Base-by-base conservation (phyloP, 2,113 vertebrate species). In the Dryoscopus gambensis region DNA sequence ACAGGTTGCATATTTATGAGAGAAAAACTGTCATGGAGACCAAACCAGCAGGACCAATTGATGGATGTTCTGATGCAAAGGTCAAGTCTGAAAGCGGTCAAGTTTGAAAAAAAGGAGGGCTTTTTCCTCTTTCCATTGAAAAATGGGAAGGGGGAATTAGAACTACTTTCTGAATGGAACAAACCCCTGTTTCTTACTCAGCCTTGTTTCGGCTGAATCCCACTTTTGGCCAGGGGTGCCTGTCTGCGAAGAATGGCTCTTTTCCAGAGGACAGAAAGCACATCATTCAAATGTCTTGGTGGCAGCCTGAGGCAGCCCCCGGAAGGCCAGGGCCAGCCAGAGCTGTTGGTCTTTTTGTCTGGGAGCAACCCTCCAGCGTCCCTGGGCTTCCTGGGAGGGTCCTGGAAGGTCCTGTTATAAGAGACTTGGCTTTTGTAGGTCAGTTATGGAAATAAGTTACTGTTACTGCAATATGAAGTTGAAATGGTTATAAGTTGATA, bases 51-150 rank as follows among this genome's bases (percentile, higher is more conserved):
- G 44, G 23, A 49, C 18, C 23, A 19, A 18, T n/a, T 30, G 3
- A 9, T 19, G 59, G 30, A 5, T 49, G 64, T 15, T 40, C 55
- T 42, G 9, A 19, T 42, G 24, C 24, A 30, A 15, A 81, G 69
- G 7, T 23, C 2, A 0, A 40, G 19, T 42, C 6, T 59, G 44
- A 59, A n/a, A 59, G 30, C 53, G 49, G 79, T 22, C 7, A 0
- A 46, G 9, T 23, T 28, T 28, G 53, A 18, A 69, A 40, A 44
- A 37, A 33, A 39, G 3, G 24, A 47, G 30, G 30, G 35, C 8
- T 70, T 60, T 50, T 42, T 42, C 19, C 37, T 83, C 37, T 50
- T 30, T 24, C 10, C 15, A 35, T 20, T 42, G 15, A 60, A 15
- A 50, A 50, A 42, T 8, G 24, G 56, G 44, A 40, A 69, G 19